Conservation (phyloP, 2,113 vertebrate genomes). For the Corvus hawaiiensis region DNA sequence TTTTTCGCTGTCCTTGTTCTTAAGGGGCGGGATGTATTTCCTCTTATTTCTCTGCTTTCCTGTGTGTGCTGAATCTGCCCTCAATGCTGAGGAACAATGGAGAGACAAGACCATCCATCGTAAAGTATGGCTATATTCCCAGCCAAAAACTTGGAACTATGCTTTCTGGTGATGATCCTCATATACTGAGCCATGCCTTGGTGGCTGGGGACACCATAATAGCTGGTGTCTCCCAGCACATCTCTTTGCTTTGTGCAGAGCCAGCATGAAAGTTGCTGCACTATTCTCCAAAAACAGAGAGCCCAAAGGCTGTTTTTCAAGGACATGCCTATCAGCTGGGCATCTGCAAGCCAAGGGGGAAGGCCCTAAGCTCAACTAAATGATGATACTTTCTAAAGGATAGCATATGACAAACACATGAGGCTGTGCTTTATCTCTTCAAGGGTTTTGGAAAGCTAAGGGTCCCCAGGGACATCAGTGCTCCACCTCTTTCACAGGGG, state of each 20-base stretch:
- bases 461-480: not conserved
- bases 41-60: not conserved
- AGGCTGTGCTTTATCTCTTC: not conserved
- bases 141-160: not conserved
- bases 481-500: not conserved
- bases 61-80: not conserved
- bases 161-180: not conserved
- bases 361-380: not conserved
- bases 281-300: not conserved
- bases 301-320: not conserved
- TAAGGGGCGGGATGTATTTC: not conserved
- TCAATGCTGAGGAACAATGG: not conserved
- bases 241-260: not conserved
- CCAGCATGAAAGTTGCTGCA: not conserved
- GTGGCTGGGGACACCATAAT: rapidly evolving
- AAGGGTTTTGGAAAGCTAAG: not conserved
- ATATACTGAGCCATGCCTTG: not conserved
- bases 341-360: not conserved
- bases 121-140: not conserved
- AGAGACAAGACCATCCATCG: not conserved
- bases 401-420: rapidly evolving
- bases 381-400: not conserved
- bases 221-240: not conserved
- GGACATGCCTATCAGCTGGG: not conserved
- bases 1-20: not conserved